Evolutionary conservation across 1,140 invertebrate species (phyloP).

Genomic region (Mizuhopecten yessoensis): DNA sequence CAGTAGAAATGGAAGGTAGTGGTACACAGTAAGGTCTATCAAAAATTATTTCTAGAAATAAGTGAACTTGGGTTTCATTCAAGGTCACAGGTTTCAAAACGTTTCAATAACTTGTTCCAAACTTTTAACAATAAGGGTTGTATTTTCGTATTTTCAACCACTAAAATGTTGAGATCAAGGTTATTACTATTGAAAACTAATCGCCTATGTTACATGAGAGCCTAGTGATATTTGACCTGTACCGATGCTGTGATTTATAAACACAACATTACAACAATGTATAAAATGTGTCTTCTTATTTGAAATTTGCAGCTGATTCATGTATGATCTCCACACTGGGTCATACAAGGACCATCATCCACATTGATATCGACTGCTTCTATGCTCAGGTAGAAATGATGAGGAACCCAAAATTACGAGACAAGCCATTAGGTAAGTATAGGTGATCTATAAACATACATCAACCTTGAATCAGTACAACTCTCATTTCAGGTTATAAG

Average conservation of each 20-base stretch:
- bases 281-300: not conserved
- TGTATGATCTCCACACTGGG: conserved; percentile 36
- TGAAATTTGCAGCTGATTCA: not conserved
- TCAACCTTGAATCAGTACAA: no score
- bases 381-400: conserved; percentile 81
- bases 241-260: not conserved
- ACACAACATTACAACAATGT: no score
- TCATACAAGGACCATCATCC: conserved; percentile 72
- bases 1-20: no score
- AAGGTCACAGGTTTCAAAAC: no score
- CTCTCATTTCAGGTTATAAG: no score
- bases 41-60: no score
- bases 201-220: not conserved
- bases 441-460: no score
- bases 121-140: no score
- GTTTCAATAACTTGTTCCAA: no score
- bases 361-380: conserved; percentile 80
- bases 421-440: conserved; percentile 74
- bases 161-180: not conserved
- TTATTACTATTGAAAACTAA: not conserved
- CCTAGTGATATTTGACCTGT: not conserved
- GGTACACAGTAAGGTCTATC: no score
- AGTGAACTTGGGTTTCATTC: no score
- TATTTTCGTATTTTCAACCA: no score
- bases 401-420: conserved; percentile 71